phyloP scores from a whole-genome alignment of 2,797 vertebrate genomes.

The Cryptoblepharus egeriae region DNA sequence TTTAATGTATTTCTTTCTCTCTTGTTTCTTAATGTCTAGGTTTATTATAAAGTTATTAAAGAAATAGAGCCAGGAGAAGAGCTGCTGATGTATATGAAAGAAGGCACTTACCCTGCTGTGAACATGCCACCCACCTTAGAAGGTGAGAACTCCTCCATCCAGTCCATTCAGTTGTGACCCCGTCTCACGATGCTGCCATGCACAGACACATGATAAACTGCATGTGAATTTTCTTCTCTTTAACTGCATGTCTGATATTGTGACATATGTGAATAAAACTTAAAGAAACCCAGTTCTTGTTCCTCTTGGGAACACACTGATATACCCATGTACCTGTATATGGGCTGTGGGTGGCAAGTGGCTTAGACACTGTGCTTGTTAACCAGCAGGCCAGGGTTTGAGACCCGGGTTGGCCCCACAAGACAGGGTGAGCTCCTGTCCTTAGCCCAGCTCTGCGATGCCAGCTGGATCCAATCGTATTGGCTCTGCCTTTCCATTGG shows the following conservation, averaged over 20 bases:
- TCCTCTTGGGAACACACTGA: too few relatives aligned
- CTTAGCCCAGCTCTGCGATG: too few relatives aligned
- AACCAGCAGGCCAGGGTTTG: too few relatives aligned
- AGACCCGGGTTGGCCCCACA: too few relatives aligned
- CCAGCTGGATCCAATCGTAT: too few relatives aligned
- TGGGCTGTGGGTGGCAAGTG: too few relatives aligned
- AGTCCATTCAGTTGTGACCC: background rate
- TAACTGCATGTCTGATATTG: background rate
- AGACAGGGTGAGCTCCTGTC: too few relatives aligned
- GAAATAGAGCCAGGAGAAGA: constrained; percentile 96
- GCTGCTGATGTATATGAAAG: constrained; percentile 95
- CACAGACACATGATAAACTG: background rate
- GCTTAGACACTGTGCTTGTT: too few relatives aligned
- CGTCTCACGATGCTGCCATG: too few relatives aligned
- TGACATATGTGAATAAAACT: background rate
- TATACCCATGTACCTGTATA: too few relatives aligned
- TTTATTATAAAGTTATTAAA: constrained; percentile 97
- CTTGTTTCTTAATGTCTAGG: constrained; percentile 72
- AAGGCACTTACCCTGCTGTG: constrained; percentile 90
- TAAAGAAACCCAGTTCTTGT: too few relatives aligned
- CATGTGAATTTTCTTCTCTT: background rate
- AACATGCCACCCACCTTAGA: constrained; percentile 93
- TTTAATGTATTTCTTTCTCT: constrained; percentile 57
- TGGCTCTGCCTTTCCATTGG: too few relatives aligned
- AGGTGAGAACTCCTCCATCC: constrained; percentile 83